A percentile compares a stretch with the other conserved stretches of the same genome.
Evolutionary conservation across 2,113 vertebrate species (phyloP).

Genomic region (Stegastes partitus): DNA sequence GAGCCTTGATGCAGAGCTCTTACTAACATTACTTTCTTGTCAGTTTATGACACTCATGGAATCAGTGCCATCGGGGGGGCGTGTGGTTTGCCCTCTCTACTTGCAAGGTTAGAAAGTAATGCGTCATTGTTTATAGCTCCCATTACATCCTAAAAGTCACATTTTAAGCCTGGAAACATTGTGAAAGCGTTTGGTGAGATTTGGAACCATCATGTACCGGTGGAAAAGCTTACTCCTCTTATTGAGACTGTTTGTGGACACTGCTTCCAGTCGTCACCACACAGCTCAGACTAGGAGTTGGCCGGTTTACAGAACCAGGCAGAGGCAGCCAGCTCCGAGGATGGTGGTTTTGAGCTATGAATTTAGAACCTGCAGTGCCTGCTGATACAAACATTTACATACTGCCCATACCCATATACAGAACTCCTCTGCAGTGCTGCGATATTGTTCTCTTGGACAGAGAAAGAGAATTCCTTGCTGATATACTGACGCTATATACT

Average conservation of each 20-base stretch:
- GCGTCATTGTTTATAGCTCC: neutral
- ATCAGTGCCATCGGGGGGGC: neutral
- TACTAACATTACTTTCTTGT: too few relatives aligned
- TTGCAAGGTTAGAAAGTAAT: neutral
- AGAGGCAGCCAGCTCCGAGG: constrained; percentile 25
- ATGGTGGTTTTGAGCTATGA: constrained; percentile 22
- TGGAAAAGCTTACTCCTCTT: constrained; percentile 40
- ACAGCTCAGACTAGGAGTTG: constrained; percentile 34
- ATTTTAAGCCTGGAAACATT: constrained; percentile 28
- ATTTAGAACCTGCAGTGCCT: constrained; percentile 39
- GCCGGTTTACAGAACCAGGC: constrained; percentile 26
- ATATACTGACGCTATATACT: constrained; percentile 7
- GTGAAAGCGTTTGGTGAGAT: constrained; percentile 17
- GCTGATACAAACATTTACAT: constrained; percentile 46
- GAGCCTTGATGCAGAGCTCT: too few relatives aligned
- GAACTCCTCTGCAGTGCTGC: neutral
- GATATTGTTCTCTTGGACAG: neutral
- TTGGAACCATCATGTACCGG: constrained; percentile 19
- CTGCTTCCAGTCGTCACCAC: constrained; percentile 18
- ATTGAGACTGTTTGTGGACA: constrained; percentile 29
- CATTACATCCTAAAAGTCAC: neutral
- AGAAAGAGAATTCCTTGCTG: constrained; percentile 14
- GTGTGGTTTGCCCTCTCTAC: constrained; percentile 4
- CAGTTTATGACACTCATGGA: neutral
- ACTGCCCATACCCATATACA: constrained; percentile 16